Conservation (phyloP, 2,888 invertebrate species). For the Opisthograptis luteolata region DNA sequence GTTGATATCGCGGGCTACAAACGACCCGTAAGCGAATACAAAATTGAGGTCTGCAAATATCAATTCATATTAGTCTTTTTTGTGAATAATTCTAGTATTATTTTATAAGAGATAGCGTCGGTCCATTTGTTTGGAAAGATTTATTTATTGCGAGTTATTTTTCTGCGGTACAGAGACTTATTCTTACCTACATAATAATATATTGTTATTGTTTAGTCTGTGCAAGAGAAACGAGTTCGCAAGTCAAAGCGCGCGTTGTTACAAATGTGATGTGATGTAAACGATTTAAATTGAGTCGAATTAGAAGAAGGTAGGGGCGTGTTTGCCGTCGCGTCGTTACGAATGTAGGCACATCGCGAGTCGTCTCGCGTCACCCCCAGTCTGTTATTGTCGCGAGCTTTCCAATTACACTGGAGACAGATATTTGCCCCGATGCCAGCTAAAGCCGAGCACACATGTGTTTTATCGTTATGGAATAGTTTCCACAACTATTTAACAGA, state of each 20-base stretch:
- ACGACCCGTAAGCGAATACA: slow-evolving; percentile 45
- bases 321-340: slow-evolving; percentile 37
- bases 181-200: no score
- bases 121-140: background rate
- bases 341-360: slow-evolving; percentile 49
- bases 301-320: slow-evolving; percentile 41
- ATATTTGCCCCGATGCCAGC: slow-evolving; percentile 48
- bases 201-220: no score
- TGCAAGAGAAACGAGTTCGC: background rate
- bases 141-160: background rate
- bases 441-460: slow-evolving; percentile 8
- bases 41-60: slow-evolving; percentile 30
- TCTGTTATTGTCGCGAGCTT: slow-evolving; percentile 68
- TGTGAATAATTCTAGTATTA: background rate
- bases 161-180: background rate
- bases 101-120: slow-evolving; percentile 2
- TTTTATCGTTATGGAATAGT: background rate
- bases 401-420: slow-evolving; percentile 69
- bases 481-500: no score
- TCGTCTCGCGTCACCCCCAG: slow-evolving; percentile 56
- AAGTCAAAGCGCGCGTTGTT: background rate
- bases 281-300: slow-evolving; percentile 43
- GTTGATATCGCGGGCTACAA: slow-evolving; percentile 28
- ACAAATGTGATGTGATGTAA: slow-evolving; percentile 16
- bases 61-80: slow-evolving; percentile 4